Percentiles rank a stretch among this genome's conserved stretches.
Evolutionary conservation across 2,797 vertebrate genomes (phyloP).

Genomic region (Sebastes diploproa): DNA sequence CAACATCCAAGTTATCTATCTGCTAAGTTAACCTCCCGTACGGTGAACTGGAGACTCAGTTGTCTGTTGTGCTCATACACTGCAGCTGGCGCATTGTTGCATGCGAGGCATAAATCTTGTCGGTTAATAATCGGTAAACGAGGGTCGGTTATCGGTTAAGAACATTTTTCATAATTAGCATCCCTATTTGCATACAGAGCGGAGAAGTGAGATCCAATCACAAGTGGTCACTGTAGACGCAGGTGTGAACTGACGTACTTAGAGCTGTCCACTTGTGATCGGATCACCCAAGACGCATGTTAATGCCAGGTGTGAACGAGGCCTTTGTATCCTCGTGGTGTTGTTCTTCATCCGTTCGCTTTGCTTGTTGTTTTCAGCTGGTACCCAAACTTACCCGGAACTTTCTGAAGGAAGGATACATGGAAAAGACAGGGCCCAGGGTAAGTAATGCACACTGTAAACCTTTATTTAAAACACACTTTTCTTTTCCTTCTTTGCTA

Average conservation of each 20-base stretch:
- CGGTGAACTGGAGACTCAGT: too few relatives aligned
- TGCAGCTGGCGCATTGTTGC: too few relatives aligned
- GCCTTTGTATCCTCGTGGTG: neutral
- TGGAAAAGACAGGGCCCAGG: slow-evolving; percentile 93
- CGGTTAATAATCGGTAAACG: too few relatives aligned
- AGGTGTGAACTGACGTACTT: neutral
- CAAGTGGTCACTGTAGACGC: neutral
- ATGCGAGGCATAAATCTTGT: too few relatives aligned
- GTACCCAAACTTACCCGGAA: slow-evolving; percentile 87
- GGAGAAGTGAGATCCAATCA: neutral
- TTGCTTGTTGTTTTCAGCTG: slow-evolving; percentile 76
- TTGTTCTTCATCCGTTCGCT: neutral
- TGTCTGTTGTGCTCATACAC: too few relatives aligned
- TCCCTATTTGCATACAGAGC: neutral
- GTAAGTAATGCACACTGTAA: slow-evolving; percentile 62
- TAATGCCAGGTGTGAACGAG: neutral
- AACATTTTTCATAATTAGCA: too few relatives aligned
- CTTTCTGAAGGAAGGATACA: slow-evolving; percentile 92
- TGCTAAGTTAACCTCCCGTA: too few relatives aligned
- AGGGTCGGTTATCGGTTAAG: too few relatives aligned
- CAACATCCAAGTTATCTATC: too few relatives aligned
- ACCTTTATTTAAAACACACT: neutral
- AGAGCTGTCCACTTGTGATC: neutral
- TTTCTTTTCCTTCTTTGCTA: neutral
- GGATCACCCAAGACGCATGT: neutral